Evolutionary conservation across 2,797 vertebrate species (phyloP).

Genomic region (Malacoctenus gilli): DNA sequence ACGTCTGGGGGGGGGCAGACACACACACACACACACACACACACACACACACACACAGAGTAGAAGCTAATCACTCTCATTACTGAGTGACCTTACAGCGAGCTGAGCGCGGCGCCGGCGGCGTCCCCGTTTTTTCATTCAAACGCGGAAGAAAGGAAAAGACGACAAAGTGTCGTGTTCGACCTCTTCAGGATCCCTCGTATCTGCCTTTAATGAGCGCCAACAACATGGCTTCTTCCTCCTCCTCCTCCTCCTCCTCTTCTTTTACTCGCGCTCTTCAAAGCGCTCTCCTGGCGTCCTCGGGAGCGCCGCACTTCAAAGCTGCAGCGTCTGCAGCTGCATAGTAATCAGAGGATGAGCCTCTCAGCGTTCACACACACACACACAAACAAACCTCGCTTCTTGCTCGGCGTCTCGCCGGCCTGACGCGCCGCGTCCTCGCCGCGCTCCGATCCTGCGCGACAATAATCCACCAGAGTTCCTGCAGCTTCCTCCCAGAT

Average conservation of each 20-base stretch:
- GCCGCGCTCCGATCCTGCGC: too few relatives aligned
- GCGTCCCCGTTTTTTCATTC: constrained; percentile 31
- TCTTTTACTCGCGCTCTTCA: constrained; percentile 43
- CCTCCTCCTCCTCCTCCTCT: neutral
- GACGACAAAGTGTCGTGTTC: constrained; percentile 31
- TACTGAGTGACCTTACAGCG: constrained; percentile 46
- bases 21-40: too few relatives aligned
- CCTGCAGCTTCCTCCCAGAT: too few relatives aligned
- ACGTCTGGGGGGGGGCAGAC: too few relatives aligned
- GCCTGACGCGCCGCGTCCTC: too few relatives aligned
- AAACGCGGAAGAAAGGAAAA: constrained; percentile 11
- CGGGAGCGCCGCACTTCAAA: constrained; percentile 58
- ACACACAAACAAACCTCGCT: too few relatives aligned
- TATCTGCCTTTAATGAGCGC: constrained; percentile 43
- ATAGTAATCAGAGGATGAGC: constrained; percentile 54
- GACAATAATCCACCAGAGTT: too few relatives aligned
- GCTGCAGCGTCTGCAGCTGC: constrained; percentile 61
- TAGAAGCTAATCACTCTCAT: constrained; percentile 39
- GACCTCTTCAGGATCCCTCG: constrained; percentile 1
- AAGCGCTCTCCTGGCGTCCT: constrained; percentile 48
- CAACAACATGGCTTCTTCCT: constrained; percentile 19
- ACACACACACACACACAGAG: constrained; percentile 10
- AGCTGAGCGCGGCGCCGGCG: constrained; percentile 25
- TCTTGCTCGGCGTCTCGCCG: too few relatives aligned
- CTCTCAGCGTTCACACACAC: constrained; percentile 49